phyloP scores from a whole-genome alignment of 1,140 invertebrate species.

The Orchestia grillus region DNA sequence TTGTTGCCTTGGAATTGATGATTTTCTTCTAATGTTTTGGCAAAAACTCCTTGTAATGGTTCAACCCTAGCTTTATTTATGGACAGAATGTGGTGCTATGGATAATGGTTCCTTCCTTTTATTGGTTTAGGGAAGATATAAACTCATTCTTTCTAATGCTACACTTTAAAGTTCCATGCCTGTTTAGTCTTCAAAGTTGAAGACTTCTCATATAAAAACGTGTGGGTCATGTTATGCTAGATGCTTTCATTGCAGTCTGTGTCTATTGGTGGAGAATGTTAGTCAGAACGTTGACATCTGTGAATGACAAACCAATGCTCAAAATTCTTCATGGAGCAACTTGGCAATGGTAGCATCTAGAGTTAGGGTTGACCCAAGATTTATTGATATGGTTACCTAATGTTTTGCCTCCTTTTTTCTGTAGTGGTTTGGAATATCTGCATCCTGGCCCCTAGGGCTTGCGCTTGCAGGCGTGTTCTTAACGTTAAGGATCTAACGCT shows the following conservation, averaged over 20 bases:
- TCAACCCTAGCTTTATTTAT: not conserved
- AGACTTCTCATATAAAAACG: not conserved
- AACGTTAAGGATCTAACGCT: constrained; percentile 18
- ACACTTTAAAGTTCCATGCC: not conserved
- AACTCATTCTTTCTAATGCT: not conserved
- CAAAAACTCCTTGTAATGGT: not conserved
- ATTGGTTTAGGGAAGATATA: not conserved
- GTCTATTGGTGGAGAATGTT: too few relatives aligned
- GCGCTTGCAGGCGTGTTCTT: not conserved
- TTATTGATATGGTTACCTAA: not conserved
- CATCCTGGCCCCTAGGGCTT: not conserved
- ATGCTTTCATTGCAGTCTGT: not conserved
- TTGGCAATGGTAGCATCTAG: not conserved
- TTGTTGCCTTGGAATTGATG: not conserved
- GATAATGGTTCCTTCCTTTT: not conserved
- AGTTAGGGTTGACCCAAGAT: not conserved
- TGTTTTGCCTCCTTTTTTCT: not conserved
- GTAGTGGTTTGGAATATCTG: not conserved
- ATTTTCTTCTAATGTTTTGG: too few relatives aligned
- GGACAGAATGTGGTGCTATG: not conserved
- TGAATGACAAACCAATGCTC: not conserved
- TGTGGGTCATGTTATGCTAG: not conserved
- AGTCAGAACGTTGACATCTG: not conserved
- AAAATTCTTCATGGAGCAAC: not conserved
- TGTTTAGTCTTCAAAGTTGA: not conserved